Evolutionary conservation across 2,113 vertebrate genomes (phyloP).

Genomic region (Mesitornis unicolor): DNA sequence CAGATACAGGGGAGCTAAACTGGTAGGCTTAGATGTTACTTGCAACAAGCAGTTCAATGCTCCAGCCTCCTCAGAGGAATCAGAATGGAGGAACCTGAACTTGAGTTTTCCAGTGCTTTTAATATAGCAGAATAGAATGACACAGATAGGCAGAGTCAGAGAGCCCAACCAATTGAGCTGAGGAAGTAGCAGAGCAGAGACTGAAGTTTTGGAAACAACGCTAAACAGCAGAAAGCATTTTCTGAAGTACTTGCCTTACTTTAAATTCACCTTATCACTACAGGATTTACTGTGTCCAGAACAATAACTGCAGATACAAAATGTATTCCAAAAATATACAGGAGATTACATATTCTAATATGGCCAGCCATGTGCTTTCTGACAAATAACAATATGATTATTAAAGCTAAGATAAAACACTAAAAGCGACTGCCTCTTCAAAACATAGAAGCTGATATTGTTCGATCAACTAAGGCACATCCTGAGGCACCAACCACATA

Average conservation of each 20-base stretch:
- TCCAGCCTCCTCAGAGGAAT: background rate
- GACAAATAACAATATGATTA: background rate
- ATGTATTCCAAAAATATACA: background rate
- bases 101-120: background rate
- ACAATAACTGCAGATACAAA: background rate
- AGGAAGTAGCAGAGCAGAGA: background rate
- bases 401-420: slow-evolving; percentile 25
- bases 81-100: background rate
- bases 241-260: background rate
- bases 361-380: background rate
- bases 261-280: background rate
- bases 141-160: background rate
- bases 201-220: background rate
- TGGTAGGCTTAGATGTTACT: background rate
- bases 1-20: background rate
- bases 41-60: background rate
- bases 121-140: background rate
- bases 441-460: background rate
- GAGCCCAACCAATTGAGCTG: background rate
- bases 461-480: background rate
- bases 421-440: background rate
- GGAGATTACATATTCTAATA: background rate
- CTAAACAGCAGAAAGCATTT: background rate
- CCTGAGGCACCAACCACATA: background rate
- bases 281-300: background rate